Evolutionary conservation across 1,140 invertebrate species (phyloP).

Genomic region (Mamestra configurata): DNA sequence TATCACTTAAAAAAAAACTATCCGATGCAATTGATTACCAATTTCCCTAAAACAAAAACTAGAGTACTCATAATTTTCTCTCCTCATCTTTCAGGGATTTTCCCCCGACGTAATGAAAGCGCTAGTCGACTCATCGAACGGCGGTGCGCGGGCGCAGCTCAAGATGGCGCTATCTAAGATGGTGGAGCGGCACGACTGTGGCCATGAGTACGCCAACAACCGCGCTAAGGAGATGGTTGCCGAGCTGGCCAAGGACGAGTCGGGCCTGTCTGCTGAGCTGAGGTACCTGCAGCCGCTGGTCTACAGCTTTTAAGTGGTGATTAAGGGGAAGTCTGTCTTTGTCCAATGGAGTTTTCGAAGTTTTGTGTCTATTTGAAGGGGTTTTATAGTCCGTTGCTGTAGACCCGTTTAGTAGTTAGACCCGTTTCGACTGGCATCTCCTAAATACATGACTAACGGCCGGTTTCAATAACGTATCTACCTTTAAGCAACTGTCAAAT

Average conservation of each 20-base stretch:
- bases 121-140: constrained; percentile 82
- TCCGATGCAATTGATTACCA: too few species aligned
- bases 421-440: too few species aligned
- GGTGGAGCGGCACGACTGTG: constrained; percentile 85
- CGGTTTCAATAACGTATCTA: too few species aligned
- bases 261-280: constrained; percentile 84
- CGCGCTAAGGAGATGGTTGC: constrained; percentile 85
- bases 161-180: constrained; percentile 85
- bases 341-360: neutral
- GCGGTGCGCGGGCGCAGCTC: constrained; percentile 86
- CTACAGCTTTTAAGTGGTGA: constrained; percentile 70
- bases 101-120: constrained; percentile 82
- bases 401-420: too few species aligned
- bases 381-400: too few species aligned
- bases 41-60: too few species aligned
- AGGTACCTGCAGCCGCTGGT: constrained; percentile 83
- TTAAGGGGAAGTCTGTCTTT: neutral
- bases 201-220: constrained; percentile 86
- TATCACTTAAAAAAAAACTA: too few species aligned
- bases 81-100: constrained; percentile 85
- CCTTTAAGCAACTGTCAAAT: too few species aligned
- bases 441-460: too few species aligned
- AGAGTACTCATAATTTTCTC: neutral
- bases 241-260: constrained; percentile 85
- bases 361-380: too few species aligned